Evolutionary conservation across 2,113 vertebrate genomes (phyloP), one percentile per base, ranked within the genome.

Genomic region (Hemiscyllium ocellatum): DNA sequence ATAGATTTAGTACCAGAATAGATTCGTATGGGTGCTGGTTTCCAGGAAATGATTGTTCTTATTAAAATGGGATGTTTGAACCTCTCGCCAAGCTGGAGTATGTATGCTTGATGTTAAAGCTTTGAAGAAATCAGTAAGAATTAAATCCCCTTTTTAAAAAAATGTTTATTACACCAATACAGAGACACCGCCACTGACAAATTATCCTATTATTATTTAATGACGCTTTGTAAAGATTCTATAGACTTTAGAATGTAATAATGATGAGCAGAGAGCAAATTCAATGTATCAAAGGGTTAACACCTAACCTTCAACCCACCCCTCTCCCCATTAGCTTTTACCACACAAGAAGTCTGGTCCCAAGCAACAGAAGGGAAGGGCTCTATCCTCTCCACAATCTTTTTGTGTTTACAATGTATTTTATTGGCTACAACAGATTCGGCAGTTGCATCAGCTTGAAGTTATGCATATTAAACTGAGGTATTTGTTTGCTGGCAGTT

Each of bases 1-100:
- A 83, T 83, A 83, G 80, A 83, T 83, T 83, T 72, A 95, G 89
- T 17, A 95, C 68, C 61, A 95, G 69, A 52, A 95, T 95, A 95
- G 42, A 95, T 95, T 95, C 52, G 42, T 95, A 19, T 33, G n/a
- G 94, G 72, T 76, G 94, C 69, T n/a, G n/a, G 94, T 76, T 95
- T 95, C 68, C 94, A 95, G 94, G 94, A 76, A 95, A 72, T 50
- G 26, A 52, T 29, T 69, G 66, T 47, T 94, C 66, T 37, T 70
- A 69, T 94, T 70, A 72, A 95, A 95, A 95, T 5, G 66, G 47
- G 12, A 72, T 72, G 52, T 95, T 52, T 95, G 72, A 95, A 95
- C 42, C 4, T 24, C 66, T 52, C 4, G 69, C 66, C 65, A 94
- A 69, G 66, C 65, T 70, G 52, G 10, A 24, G 26, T 65, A 61